Evolutionary conservation across 2,113 vertebrate species (phyloP).

Genomic region (Anguilla japonica): DNA sequence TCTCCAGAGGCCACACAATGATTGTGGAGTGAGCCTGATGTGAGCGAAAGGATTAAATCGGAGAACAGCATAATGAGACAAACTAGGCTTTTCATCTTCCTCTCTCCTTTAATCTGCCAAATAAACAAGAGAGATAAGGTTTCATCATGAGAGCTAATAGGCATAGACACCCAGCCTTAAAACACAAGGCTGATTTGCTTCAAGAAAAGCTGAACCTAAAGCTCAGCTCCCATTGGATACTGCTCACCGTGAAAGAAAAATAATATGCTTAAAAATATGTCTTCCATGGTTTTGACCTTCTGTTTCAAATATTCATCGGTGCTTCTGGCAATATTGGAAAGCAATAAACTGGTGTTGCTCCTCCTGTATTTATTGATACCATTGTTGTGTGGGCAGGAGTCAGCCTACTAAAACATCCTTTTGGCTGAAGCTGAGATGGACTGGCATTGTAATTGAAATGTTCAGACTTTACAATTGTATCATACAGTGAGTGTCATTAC

Average conservation of each 20-base stretch:
- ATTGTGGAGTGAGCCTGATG: background rate
- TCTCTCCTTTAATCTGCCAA: conserved; percentile 17
- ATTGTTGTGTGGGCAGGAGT: background rate
- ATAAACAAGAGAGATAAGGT: conserved; percentile 10
- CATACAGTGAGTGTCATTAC: background rate
- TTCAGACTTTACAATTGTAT: background rate
- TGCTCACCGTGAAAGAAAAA: background rate
- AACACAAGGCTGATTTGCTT: background rate
- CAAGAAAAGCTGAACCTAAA: background rate
- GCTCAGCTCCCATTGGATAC: background rate
- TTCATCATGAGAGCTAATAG: background rate
- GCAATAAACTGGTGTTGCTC: background rate
- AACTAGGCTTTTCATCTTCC: background rate
- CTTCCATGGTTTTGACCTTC: background rate
- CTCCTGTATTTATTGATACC: background rate
- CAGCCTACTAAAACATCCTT: background rate
- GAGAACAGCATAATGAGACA: background rate
- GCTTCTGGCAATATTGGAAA: background rate
- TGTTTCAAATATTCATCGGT: background rate
- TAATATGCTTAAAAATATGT: background rate
- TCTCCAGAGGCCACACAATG: background rate
- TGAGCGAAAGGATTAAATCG: conserved; percentile 1
- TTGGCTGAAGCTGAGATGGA: background rate
- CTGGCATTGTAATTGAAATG: background rate
- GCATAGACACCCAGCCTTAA: background rate